Base-by-base conservation (phyloP, 2,797 vertebrate species). In the Myotis planiceps region DNA sequence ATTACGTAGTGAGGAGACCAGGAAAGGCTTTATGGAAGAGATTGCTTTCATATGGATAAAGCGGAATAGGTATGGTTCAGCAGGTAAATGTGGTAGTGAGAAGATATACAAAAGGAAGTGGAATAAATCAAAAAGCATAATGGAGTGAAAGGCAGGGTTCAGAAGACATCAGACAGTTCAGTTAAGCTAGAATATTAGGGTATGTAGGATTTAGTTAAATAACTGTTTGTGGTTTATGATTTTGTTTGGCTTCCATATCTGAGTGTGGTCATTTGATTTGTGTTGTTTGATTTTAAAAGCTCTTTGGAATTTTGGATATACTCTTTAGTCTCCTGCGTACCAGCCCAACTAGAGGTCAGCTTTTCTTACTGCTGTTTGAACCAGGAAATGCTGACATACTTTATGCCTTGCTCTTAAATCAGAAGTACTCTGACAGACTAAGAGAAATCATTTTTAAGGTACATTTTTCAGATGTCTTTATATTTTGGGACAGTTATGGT, bases 361-460 rank as follows among this genome's bases (percentile, higher is more conserved):
- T 99, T 97, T 99, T 99, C 97, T 98, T 99, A 96, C 97, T 99
- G 84, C 99, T 99, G 68, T 99, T 99, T 94, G 99, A 99, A 97
- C 99, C 99, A 0, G 99, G 99, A 9, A 99, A 99, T 6, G 99
- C 99, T 47, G 99, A 99, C 97, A 99, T 99, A 97, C 99, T 99
- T 97, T 99, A 99, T 71, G 99, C 99, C 60, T 98, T 99, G 51
- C 98, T 99, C 82, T 95, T 99, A 96, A 99, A 99, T 96, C 99
- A 99, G 96, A 99, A 99, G 96, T 99, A 99, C 97, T 99, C 99
- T 0, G 99, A 99, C 96, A 99, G 97, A 76, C 99, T 99, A 86
- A 96, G 99, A 97, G 99, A 99, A 98, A 99, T 99, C 14, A 98
- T 99, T 90, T 99, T 99, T 97, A 99, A 99, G 99, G 99, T 99